Evolutionary conservation across 1,140 invertebrate genomes (phyloP).

Genomic region (Zaprionus ghesquierei): DNA sequence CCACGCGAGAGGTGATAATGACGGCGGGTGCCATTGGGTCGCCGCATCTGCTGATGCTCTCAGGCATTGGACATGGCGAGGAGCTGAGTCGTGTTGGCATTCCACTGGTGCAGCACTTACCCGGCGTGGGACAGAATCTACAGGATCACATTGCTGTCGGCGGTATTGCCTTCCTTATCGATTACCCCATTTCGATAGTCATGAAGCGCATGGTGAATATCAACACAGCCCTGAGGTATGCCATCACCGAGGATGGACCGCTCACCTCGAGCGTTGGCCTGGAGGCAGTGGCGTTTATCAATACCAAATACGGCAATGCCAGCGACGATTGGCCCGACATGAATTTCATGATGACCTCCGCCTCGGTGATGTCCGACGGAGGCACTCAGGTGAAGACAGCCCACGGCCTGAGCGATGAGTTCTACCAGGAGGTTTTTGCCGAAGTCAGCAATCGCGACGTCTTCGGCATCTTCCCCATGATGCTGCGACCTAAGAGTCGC

Average conservation of each 20-base stretch:
- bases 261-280: slow-evolving; percentile 91
- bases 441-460: slow-evolving; percentile 89
- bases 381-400: slow-evolving; percentile 88
- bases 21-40: slow-evolving; percentile 90
- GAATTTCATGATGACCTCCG: slow-evolving; percentile 92
- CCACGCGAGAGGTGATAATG: slow-evolving; percentile 90
- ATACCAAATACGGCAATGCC: slow-evolving; percentile 92
- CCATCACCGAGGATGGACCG: slow-evolving; percentile 90
- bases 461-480: slow-evolving; percentile 92
- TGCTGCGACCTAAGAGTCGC: slow-evolving; percentile 92
- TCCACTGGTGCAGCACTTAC: slow-evolving; percentile 87
- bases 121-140: slow-evolving; percentile 91
- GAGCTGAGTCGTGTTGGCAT: slow-evolving; percentile 88
- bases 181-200: slow-evolving; percentile 90
- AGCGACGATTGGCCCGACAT: slow-evolving; percentile 95
- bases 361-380: slow-evolving; percentile 89
- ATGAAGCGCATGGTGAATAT: slow-evolving; percentile 90
- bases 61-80: slow-evolving; percentile 89
- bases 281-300: slow-evolving; percentile 92
- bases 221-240: slow-evolving; percentile 90
- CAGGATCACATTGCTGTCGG: slow-evolving; percentile 93
- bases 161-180: slow-evolving; percentile 90
- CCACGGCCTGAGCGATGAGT: slow-evolving; percentile 90
- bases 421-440: slow-evolving; percentile 89
- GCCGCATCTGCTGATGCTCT: slow-evolving; percentile 93